Evolutionary conservation across 2,888 invertebrate species (phyloP), one percentile per base, ranked within the genome.

Genomic region (Drosophila macrospina): DNA sequence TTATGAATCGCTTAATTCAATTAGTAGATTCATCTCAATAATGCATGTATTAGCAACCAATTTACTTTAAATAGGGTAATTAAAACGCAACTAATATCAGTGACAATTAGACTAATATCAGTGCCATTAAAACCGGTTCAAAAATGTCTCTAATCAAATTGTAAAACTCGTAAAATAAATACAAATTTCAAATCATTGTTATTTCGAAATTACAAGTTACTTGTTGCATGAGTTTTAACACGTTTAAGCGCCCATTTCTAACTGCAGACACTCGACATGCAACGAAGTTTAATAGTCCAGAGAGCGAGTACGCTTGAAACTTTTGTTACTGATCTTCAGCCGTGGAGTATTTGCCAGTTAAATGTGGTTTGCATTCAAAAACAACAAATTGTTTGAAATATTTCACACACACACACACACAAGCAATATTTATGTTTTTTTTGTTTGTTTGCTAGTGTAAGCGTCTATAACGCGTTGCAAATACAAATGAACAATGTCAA

Each of bases 401-500:
- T 16, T 37, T 11, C 15, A 28, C 10, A 51, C 10, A 37, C 8
- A 15, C 36, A 51, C 4, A 32, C 44, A 13, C 13, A 37, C 13
- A 13, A 37, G 6, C 11, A 41, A 26, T 13, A 42, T 42, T 26
- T 26, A 13, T 26, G 28, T 15, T 13, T 32, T 20, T 20, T 20
- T 20, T 20, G 3, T 20, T 20, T 20, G 1, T 20, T 11, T 15
- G 13, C 30, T 10, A 26, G 42, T 26, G 44, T 8, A 13, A 16
- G 16, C 5, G 41, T 10, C 4, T 24, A 20, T 20, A 41, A 24
- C n/a, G 48, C 8, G 20, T 34, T n/a, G 32, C 34, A 51, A 50
- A 42, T 36, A 32, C 36, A 61, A 34, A 24, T 32, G 59, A 45
- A 47, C 51, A 67, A 44, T 54, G 47, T 16, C 52, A 66, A 48